These are phyloP conservation scores for Minunthozetes semirufus DNA, from an alignment of 2,888 invertebrate species.

Conservation along the genomic window DNA sequence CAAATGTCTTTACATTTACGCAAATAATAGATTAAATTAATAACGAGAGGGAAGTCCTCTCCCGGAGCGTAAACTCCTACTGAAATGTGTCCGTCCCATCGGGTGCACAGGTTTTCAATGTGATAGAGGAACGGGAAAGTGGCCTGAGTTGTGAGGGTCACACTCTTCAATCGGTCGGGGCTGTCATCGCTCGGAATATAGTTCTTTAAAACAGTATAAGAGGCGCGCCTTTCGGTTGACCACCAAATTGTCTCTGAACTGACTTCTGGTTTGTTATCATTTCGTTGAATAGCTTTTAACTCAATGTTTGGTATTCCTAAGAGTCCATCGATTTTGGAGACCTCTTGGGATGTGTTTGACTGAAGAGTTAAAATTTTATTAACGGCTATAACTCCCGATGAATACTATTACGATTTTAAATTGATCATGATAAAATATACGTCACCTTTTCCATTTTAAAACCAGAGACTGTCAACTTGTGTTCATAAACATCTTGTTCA, in stretches of 20 bases:
- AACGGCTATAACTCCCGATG: conserved; percentile 37
- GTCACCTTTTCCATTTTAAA: too few relatives aligned
- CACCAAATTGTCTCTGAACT: conserved; percentile 34
- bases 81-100: conserved; percentile 81
- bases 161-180: conserved; percentile 59
- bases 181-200: conserved; percentile 37
- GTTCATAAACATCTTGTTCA: too few relatives aligned
- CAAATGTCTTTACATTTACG: conserved; percentile 66
- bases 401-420: too few relatives aligned
- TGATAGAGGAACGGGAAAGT: conserved; percentile 87
- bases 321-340: background rate
- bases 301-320: background rate
- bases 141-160: conserved; percentile 86
- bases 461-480: too few relatives aligned
- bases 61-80: conserved; percentile 82
- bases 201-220: conserved; percentile 39
- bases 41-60: conserved; percentile 66
- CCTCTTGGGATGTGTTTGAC: conserved; percentile 26
- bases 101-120: conserved; percentile 70
- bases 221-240: conserved; percentile 39
- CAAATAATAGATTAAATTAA: conserved; percentile 71
- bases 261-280: background rate
- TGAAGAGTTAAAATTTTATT: conserved; percentile 41
- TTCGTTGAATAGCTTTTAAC: conserved; percentile 19
- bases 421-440: too few relatives aligned